A percentile compares a stretch with the other conserved stretches of the same genome.
These are phyloP conservation scores for Malurus alboscapulatus DNA, from an alignment of 2,113 vertebrate genomes.

Conservation along the genomic window DNA sequence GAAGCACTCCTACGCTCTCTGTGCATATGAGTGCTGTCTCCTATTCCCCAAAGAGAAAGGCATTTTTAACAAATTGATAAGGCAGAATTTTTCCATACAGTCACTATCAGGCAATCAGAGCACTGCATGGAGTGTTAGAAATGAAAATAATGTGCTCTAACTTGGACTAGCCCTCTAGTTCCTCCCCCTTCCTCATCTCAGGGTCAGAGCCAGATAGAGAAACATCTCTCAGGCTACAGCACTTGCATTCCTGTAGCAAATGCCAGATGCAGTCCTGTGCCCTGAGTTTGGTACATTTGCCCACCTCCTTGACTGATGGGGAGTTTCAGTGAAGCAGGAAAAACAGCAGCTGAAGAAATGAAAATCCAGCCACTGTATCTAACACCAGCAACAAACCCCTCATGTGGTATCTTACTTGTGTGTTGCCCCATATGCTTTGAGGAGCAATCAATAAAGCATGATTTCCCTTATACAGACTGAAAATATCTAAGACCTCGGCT, in stretches of 20 bases:
- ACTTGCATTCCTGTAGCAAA: neutral
- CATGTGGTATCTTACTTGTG: neutral
- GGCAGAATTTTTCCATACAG: slow-evolving; percentile 14
- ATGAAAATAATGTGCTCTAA: neutral
- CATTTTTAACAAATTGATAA: slow-evolving; percentile 21
- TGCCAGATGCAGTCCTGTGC: neutral
- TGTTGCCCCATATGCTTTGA: neutral
- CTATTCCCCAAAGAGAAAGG: neutral
- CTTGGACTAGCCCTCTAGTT: neutral
- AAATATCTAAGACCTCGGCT: neutral
- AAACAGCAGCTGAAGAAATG: neutral
- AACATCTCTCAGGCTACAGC: neutral
- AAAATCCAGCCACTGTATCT: neutral
- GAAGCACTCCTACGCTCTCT: neutral
- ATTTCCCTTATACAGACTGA: neutral
- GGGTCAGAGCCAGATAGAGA: neutral
- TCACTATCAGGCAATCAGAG: neutral
- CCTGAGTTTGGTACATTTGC: neutral
- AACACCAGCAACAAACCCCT: accelerated
- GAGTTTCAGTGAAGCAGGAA: neutral
- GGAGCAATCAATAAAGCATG: neutral
- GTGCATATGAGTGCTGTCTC: neutral
- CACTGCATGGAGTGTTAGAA: neutral
- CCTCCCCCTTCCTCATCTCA: neutral
- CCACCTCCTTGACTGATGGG: neutral